Conservation (phyloP, 2,888 invertebrate species). For the Boloria euphrosyne region DNA sequence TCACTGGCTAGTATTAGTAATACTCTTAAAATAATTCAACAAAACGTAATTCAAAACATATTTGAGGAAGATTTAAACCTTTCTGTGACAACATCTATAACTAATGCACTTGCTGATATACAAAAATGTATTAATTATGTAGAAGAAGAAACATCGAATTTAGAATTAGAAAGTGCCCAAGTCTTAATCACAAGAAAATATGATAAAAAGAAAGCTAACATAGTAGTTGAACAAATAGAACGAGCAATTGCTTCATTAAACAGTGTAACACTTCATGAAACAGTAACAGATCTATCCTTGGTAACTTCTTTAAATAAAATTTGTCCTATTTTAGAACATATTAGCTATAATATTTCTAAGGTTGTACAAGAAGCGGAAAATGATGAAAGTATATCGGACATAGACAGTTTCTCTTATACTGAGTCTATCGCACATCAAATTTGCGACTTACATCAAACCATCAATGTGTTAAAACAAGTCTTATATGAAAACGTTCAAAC, state of each 20-base stretch:
- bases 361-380: slow-evolving; percentile 42
- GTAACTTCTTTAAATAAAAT: slow-evolving; percentile 59
- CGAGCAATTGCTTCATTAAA: slow-evolving; percentile 63
- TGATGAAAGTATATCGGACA: slow-evolving; percentile 56
- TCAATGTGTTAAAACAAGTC: slow-evolving; percentile 61
- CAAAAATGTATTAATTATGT: slow-evolving; percentile 63
- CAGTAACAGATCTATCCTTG: slow-evolving; percentile 45
- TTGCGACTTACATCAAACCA: slow-evolving; percentile 63
- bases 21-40: slow-evolving; percentile 62
- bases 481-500: slow-evolving; percentile 62
- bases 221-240: slow-evolving; percentile 64
- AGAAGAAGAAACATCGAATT: slow-evolving; percentile 57
- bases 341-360: slow-evolving; percentile 62
- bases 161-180: slow-evolving; percentile 60
- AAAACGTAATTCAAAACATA: slow-evolving; percentile 56
- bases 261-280: slow-evolving; percentile 58
- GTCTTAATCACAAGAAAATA: slow-evolving; percentile 46
- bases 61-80: slow-evolving; percentile 66
- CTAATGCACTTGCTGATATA: slow-evolving; percentile 56
- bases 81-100: slow-evolving; percentile 57
- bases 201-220: slow-evolving; percentile 52
- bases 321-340: slow-evolving; percentile 64
- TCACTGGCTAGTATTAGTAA: slow-evolving; percentile 64
- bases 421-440: slow-evolving; percentile 64
- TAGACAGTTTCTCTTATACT: slow-evolving; percentile 69